Percentiles rank a stretch among this genome's conserved stretches.
Evolutionary conservation across 1,140 invertebrate genomes (phyloP).

Genomic region (Dreissena polymorpha): DNA sequence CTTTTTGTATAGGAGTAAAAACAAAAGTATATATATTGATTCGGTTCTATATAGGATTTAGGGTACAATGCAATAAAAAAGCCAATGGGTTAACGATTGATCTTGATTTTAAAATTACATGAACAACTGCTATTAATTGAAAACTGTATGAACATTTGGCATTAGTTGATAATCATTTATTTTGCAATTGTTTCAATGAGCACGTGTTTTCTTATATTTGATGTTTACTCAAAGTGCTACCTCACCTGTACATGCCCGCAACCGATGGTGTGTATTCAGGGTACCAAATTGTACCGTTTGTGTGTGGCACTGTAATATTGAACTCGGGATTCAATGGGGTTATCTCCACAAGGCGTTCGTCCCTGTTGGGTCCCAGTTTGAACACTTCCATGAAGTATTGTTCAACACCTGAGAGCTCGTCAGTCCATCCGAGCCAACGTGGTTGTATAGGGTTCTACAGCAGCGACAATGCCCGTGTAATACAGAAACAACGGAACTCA

Average conservation of each 20-base stretch:
- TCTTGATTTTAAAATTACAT: no score
- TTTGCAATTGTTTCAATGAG: background rate
- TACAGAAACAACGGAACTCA: no score
- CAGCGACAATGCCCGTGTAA: background rate
- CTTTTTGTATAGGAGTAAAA: no score
- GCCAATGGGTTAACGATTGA: no score
- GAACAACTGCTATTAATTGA: no score
- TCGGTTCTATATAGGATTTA: no score
- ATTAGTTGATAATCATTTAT: no score
- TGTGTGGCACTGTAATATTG: background rate
- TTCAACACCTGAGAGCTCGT: conserved; percentile 27
- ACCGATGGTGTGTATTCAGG: conserved; percentile 5
- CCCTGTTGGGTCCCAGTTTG: conserved; percentile 25
- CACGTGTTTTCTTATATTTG: no score
- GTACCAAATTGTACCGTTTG: background rate
- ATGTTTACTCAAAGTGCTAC: no score
- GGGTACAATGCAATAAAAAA: no score
- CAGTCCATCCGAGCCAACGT: conserved; percentile 33
- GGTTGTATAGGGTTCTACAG: conserved; percentile 9
- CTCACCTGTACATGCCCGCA: conserved; percentile 29
- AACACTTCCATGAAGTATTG: conserved; percentile 42
- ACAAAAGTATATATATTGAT: no score
- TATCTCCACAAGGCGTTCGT: conserved; percentile 16
- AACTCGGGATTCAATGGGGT: conserved; percentile 21
- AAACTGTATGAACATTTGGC: no score